These are phyloP conservation scores for Callospermophilus lateralis DNA, from an alignment of 2,113 vertebrate species.

Conservation along the genomic window DNA sequence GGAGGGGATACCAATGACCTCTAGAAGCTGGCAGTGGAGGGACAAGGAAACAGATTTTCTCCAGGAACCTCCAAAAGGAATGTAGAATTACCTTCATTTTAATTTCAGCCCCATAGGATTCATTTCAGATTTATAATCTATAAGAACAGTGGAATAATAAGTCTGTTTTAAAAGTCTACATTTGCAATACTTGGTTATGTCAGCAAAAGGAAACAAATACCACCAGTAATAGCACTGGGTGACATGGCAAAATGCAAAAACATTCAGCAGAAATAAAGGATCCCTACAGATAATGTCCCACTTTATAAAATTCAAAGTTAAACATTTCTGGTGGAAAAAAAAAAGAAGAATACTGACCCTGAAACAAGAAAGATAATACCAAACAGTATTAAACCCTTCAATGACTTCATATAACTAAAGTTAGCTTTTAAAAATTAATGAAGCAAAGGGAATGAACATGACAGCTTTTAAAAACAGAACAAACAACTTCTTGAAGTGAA, in stretches of 20 bases:
- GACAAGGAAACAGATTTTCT: neutral
- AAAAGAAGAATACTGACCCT: neutral
- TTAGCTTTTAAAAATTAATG: neutral
- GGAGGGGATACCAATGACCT: neutral
- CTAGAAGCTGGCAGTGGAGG: neutral
- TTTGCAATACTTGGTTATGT: neutral
- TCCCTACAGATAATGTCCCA: neutral
- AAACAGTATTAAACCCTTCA: neutral
- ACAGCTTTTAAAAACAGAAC: neutral
- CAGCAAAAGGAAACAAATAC: neutral
- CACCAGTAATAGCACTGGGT: neutral
- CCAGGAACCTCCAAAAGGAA: neutral
- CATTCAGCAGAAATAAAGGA: neutral
- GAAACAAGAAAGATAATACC: neutral
- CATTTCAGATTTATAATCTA: neutral
- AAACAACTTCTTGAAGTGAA: neutral
- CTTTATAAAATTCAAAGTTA: neutral
- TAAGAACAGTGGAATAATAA: neutral
- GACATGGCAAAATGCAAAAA: constrained; percentile 3
- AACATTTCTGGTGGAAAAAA: neutral
- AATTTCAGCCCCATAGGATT: neutral
- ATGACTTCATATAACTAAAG: neutral
- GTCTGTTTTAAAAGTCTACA: neutral
- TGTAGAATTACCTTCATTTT: neutral
- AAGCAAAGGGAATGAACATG: neutral